Percentiles rank a stretch among this genome's conserved stretches.
These are phyloP conservation scores for Tarsius wallacei DNA, from an alignment of 2,797 vertebrate genomes.

Conservation along the genomic window DNA sequence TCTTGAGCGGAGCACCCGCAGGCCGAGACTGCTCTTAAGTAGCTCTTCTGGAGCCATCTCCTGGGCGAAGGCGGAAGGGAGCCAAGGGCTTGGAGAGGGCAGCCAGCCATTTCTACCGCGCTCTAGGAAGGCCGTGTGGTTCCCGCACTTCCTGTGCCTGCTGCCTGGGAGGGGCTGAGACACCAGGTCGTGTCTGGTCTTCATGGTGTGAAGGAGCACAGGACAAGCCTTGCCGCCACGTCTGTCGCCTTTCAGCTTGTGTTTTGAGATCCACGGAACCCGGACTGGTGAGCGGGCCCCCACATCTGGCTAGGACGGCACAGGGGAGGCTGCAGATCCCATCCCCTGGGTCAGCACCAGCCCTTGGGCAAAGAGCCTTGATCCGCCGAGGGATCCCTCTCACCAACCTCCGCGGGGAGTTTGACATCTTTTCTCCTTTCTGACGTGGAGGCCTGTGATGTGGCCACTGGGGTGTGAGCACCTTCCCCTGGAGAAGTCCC, in stretches of 20 bases:
- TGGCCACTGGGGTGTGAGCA: background rate
- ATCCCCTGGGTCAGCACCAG: background rate
- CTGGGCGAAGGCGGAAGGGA: background rate
- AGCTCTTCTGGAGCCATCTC: background rate
- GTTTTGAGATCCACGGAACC: slow-evolving; percentile 2
- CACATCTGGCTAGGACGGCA: background rate
- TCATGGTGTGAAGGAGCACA: background rate
- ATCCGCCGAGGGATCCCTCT: background rate
- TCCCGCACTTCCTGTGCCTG: background rate
- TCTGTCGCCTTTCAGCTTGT: background rate
- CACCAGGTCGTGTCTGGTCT: background rate
- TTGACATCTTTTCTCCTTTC: background rate
- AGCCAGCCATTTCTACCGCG: background rate
- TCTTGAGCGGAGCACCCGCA: background rate
- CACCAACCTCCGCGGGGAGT: background rate
- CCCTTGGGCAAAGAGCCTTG: background rate
- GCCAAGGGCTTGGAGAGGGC: background rate
- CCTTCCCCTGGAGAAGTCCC: background rate
- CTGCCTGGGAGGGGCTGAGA: background rate
- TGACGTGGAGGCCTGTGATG: background rate
- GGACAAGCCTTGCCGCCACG: background rate
- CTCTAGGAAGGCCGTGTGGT: background rate
- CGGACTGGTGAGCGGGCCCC: background rate
- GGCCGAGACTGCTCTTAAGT: background rate
- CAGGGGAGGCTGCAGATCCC: background rate